Base-by-base conservation (phyloP, 2,797 vertebrate species). In the Bovichtus diacanthus region DNA sequence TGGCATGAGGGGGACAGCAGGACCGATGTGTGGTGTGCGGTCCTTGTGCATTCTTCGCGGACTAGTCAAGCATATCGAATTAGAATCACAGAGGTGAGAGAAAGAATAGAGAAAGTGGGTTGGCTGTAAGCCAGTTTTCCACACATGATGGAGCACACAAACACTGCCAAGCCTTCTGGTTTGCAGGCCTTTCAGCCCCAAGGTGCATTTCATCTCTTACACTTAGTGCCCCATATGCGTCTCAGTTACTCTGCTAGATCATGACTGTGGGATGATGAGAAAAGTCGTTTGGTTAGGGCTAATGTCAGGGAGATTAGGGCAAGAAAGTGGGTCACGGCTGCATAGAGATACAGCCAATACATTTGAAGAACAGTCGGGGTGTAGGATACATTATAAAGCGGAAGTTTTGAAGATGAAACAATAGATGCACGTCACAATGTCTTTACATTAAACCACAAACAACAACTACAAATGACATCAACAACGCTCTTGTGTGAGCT, bases 11-110 rank as follows among this genome's bases (percentile, higher is more conserved):
- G 75, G 29, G 31, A 81, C 78, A 85, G 81, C 86, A 78, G 86
- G 77, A 64, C 38, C 71, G 49, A 44, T 63, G 85, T 80, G 49
- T 74, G 75, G 62, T 70, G 55, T 54, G 72, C 58, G 39, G 77
- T 36, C 39, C 27, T 63, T 74, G 71, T 74, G 78, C 58, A 76
- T 83, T 87, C 78, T 84, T 82, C 81, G 78, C 15, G 5, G 76
- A 74, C 66, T 50, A 91, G 83, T 87, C 78, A 81, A 90, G 90
- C 89, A 88, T 84, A 78, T 67, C 70, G 49, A 83, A 92, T 86
- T 76, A 84, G 72, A 88, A 78, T 65, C 83, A 76, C 53, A 83
- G 86, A 89, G 75, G 88, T 83, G 79, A 71, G 73, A 61, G 82
- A 64, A 78, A 82, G 55, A 47, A 62, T 2, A 82, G 63, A 76